Evolutionary conservation across 1,140 invertebrate species (phyloP).

Genomic region (Drosophila nebulosa): DNA sequence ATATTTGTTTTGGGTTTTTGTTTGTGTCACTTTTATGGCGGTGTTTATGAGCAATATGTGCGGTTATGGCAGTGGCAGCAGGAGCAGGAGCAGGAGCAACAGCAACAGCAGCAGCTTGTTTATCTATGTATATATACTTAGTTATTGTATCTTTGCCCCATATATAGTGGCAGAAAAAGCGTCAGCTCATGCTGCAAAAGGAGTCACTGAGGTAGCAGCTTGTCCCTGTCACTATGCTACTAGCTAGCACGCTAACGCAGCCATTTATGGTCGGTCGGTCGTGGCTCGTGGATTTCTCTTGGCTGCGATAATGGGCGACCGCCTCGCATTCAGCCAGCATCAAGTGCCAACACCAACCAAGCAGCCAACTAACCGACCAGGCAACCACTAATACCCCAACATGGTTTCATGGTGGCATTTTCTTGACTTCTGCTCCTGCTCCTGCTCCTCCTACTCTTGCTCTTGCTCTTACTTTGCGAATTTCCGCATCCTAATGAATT

Average conservation of each 20-base stretch:
- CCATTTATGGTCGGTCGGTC: conserved; percentile 57
- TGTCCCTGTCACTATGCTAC: conserved; percentile 56
- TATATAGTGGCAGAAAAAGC: conserved; percentile 5
- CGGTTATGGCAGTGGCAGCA: conserved; percentile 49
- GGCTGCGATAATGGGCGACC: conserved; percentile 39
- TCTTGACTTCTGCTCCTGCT: background rate
- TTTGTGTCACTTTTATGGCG: conserved; percentile 66
- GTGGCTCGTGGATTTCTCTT: conserved; percentile 26
- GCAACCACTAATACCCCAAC: conserved; percentile 25
- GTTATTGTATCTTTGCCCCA: background rate
- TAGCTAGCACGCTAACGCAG: conserved; percentile 39
- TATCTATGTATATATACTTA: conserved; percentile 42
- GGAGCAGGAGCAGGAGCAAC: no score
- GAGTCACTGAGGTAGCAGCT: conserved; percentile 33
- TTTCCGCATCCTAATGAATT: conserved; percentile 49
- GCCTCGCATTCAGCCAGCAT: conserved; percentile 16
- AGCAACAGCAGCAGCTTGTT: conserved; percentile 58
- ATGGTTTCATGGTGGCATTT: conserved; percentile 3
- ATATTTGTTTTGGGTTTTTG: conserved; percentile 70
- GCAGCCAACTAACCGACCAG: background rate
- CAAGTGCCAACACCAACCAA: background rate
- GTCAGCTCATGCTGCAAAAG: conserved; percentile 1
- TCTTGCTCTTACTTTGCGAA: conserved; percentile 40
- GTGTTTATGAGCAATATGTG: conserved; percentile 73
- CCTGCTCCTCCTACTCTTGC: background rate